phyloP scores from a whole-genome alignment of 2,797 vertebrate genomes.

The Discoglossus pictus region DNA sequence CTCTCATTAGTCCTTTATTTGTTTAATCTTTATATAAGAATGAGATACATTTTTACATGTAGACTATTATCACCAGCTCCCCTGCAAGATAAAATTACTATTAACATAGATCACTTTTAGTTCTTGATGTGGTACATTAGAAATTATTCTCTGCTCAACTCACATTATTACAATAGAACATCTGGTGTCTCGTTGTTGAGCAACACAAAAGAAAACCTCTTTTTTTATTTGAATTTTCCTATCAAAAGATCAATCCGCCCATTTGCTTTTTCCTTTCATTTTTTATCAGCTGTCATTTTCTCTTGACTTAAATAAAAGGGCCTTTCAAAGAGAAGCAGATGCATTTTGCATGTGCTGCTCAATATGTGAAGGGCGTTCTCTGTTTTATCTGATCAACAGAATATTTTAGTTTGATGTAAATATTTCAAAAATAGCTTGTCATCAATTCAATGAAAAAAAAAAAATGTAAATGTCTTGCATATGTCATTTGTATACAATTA shows the following conservation, averaged over 20 bases:
- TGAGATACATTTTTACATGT: constrained; percentile 3
- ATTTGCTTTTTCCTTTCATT: constrained; percentile 9
- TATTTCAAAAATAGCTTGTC: no score
- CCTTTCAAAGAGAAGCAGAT: constrained; percentile 32
- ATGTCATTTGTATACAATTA: no score
- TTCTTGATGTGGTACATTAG: constrained; percentile 30
- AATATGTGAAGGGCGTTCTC: background rate
- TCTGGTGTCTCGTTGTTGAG: constrained; percentile 35
- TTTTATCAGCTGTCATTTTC: constrained; percentile 34
- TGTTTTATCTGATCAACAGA: background rate
- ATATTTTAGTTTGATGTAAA: no score
- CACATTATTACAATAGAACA: constrained; percentile 33
- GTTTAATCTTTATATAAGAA: background rate
- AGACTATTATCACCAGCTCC: background rate
- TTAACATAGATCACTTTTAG: constrained; percentile 25
- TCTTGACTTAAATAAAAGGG: constrained; percentile 38
- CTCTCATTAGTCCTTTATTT: background rate
- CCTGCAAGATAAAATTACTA: constrained; percentile 14
- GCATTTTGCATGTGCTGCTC: background rate
- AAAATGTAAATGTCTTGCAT: no score
- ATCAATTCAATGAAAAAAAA: no score
- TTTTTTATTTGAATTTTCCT: constrained; percentile 35
- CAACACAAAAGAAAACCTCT: constrained; percentile 22
- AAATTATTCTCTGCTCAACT: background rate
- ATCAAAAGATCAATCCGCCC: constrained; percentile 20